Percentiles rank a stretch among this genome's conserved stretches.
These are phyloP conservation scores for Syngnathus floridae DNA, from an alignment of 2,113 vertebrate species.

Conservation along the genomic window DNA sequence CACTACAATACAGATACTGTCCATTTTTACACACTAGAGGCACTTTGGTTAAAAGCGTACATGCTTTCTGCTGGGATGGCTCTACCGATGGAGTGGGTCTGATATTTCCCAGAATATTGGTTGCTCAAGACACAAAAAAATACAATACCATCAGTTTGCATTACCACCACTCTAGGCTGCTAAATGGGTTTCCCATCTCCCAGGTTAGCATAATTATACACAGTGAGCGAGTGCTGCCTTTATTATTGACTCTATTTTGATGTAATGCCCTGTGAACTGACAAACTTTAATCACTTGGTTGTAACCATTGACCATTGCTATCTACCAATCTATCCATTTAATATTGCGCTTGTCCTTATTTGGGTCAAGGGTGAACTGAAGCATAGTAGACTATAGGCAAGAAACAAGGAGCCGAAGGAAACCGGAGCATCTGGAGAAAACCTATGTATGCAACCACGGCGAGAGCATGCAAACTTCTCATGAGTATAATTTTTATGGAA, in stretches of 20 bases:
- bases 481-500: too few relatives aligned
- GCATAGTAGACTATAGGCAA: too few relatives aligned
- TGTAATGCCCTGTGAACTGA: not conserved
- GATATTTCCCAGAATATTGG: not conserved
- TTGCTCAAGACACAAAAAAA: not conserved
- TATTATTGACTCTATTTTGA: too few relatives aligned
- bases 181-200: constrained; percentile 13
- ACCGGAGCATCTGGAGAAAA: too few relatives aligned
- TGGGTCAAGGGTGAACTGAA: too few relatives aligned
- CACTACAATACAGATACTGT: not conserved
- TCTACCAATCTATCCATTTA: too few relatives aligned
- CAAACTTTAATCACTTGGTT: not conserved
- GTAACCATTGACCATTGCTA: too few relatives aligned
- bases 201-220: not conserved
- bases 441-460: too few relatives aligned
- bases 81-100: not conserved
- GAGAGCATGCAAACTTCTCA: too few relatives aligned
- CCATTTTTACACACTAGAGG: constrained; percentile 15
- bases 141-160: not conserved
- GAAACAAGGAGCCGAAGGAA: too few relatives aligned
- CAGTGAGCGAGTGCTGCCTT: too few relatives aligned
- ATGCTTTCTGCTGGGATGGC: constrained; percentile 6
- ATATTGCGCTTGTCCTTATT: too few relatives aligned
- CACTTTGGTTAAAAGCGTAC: constrained; percentile 29
- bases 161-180: not conserved